Evolutionary conservation across 2,888 invertebrate genomes (phyloP).

Genomic region (Hypsopygia costalis): DNA sequence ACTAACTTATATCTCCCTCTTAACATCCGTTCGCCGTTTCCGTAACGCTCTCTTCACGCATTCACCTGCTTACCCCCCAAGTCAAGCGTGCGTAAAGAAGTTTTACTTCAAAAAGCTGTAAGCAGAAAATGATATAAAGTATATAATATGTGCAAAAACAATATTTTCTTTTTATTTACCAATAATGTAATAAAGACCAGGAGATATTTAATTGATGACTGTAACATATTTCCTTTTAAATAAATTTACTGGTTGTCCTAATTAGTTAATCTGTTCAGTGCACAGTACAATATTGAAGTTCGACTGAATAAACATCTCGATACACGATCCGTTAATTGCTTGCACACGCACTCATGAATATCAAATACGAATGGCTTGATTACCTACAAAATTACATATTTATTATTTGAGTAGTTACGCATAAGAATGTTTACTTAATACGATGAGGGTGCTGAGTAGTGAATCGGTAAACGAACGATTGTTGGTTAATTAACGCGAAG

Average conservation of each 20-base stretch:
- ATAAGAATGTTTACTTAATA: background rate
- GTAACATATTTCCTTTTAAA: too few species aligned
- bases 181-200: too few species aligned
- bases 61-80: too few species aligned
- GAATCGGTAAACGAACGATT: background rate
- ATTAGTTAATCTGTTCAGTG: slow-evolving; percentile 8
- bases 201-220: too few species aligned
- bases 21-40: too few species aligned
- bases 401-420: slow-evolving; percentile 5
- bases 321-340: slow-evolving; percentile 40
- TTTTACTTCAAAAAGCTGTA: too few species aligned
- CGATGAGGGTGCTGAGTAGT: background rate
- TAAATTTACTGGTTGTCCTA: background rate
- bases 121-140: too few species aligned
- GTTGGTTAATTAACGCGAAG: background rate
- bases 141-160: too few species aligned
- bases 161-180: too few species aligned
- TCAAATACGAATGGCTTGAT: slow-evolving; percentile 25
- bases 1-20: too few species aligned
- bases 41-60: too few species aligned
- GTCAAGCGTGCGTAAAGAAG: too few species aligned
- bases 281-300: slow-evolving; percentile 13
- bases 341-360: slow-evolving; percentile 34
- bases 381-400: slow-evolving; percentile 9
- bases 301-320: slow-evolving; percentile 26